Conservation (phyloP, 2,797 vertebrate genomes). For the Hydrocynus forskahlii region DNA sequence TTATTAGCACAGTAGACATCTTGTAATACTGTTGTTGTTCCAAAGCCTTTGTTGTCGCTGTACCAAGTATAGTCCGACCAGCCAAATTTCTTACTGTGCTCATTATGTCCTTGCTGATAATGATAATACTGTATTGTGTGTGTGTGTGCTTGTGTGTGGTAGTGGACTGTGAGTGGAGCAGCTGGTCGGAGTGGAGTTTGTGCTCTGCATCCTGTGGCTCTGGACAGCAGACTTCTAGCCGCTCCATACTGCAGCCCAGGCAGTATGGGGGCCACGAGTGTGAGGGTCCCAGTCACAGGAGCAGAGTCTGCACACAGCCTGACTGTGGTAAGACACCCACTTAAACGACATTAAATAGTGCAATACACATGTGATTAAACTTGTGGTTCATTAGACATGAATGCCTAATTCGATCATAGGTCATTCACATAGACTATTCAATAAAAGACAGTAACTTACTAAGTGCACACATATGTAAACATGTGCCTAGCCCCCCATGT, state of each 20-base stretch:
- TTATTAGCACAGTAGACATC: background rate
- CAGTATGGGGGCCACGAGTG: conserved; percentile 75
- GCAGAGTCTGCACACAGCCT: conserved; percentile 65
- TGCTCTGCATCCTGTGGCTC: conserved; percentile 81
- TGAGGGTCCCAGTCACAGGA: conserved; percentile 64
- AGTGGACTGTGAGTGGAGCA: conserved; percentile 83
- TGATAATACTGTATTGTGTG: background rate
- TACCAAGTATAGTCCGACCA: background rate
- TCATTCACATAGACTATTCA: too few species aligned
- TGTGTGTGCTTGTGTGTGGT: conserved; percentile 26
- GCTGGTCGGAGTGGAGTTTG: conserved; percentile 78
- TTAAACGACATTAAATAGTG: too few species aligned
- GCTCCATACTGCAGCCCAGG: conserved; percentile 57
- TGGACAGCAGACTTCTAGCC: conserved; percentile 70
- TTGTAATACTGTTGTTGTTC: conserved; percentile 1
- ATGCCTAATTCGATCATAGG: too few species aligned
- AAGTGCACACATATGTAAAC: too few species aligned
- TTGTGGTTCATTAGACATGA: too few species aligned
- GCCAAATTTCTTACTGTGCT: background rate
- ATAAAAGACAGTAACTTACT: too few species aligned
- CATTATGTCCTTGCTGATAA: background rate
- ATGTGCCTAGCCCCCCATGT: too few species aligned
- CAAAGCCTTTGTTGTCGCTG: background rate
- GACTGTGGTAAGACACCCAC: conserved; percentile 76
- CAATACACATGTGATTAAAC: too few species aligned